These are phyloP conservation scores for Rhabdomys pumilio DNA, from an alignment of 2,797 vertebrate genomes.

Conservation along the genomic window DNA sequence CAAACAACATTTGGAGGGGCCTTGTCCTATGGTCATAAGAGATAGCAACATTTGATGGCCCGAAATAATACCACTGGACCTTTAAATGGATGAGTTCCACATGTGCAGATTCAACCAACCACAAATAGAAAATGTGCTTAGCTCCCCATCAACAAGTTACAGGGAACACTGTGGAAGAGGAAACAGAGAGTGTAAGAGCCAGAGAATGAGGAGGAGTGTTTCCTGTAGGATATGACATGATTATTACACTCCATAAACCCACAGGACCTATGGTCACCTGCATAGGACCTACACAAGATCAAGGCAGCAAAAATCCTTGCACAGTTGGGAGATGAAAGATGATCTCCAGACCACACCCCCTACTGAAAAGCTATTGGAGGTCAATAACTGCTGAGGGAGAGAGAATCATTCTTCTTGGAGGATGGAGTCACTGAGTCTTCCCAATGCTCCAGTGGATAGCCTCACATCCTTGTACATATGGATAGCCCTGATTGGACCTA, in stretches of 20 bases:
- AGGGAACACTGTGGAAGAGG: neutral
- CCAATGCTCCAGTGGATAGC: neutral
- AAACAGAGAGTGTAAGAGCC: neutral
- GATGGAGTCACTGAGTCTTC: neutral
- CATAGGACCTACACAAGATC: neutral
- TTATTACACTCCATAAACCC: neutral
- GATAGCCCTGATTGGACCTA: neutral
- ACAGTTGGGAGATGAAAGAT: neutral
- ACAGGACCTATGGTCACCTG: neutral
- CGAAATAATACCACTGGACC: neutral
- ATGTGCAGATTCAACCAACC: neutral
- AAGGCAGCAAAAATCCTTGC: neutral
- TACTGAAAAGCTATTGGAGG: neutral
- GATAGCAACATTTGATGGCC: neutral
- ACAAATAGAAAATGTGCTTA: neutral
- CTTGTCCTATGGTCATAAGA: neutral
- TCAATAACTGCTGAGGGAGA: neutral
- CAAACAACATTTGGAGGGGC: neutral
- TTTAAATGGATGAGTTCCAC: neutral
- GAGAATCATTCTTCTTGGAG: neutral
- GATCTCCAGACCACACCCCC: neutral
- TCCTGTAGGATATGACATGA: neutral
- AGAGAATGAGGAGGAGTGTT: neutral
- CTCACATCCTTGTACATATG: neutral
- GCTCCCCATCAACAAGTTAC: neutral